These are phyloP conservation scores for Nephrotoma guestfalica DNA, from an alignment of 2,888 invertebrate species.

Conservation along the genomic window DNA sequence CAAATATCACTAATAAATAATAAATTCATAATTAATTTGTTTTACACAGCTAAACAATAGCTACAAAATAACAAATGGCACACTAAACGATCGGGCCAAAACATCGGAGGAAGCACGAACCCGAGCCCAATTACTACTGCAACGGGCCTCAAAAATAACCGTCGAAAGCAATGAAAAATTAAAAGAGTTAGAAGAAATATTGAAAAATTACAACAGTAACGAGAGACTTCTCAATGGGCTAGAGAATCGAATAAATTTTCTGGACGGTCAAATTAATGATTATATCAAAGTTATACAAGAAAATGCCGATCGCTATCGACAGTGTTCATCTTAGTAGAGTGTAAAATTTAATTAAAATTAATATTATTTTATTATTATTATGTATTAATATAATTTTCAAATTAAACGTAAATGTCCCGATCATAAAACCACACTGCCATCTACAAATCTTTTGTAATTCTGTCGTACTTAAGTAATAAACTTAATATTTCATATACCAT, in stretches of 20 bases:
- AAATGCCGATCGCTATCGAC: slow-evolving; percentile 45
- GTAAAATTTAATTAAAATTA: not conserved
- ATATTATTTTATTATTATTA: not conserved
- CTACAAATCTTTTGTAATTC: not conserved
- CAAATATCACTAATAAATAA: no score
- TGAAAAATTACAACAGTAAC: slow-evolving; percentile 36
- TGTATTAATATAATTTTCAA: not conserved
- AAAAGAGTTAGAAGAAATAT: slow-evolving; percentile 42
- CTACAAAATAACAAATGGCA: slow-evolving; percentile 56
- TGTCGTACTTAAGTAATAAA: not conserved
- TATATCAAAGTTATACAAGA: slow-evolving; percentile 45
- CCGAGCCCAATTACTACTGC: slow-evolving; percentile 60
- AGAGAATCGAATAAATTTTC: slow-evolving; percentile 41
- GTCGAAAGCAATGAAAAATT: slow-evolving; percentile 61
- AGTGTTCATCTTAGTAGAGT: slow-evolving; percentile 30
- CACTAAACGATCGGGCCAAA: slow-evolving; percentile 55
- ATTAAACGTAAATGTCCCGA: not conserved
- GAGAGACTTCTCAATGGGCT: slow-evolving; percentile 42
- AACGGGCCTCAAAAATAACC: slow-evolving; percentile 69
- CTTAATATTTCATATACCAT: no score
- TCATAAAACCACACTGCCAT: not conserved
- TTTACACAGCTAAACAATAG: slow-evolving; percentile 39
- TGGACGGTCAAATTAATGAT: slow-evolving; percentile 45
- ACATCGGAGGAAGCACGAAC: slow-evolving; percentile 65
- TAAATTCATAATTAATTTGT: not conserved